These are phyloP conservation scores for Gallirallus australis DNA, from an alignment of 2,797 vertebrate species.

Conservation along the genomic window DNA sequence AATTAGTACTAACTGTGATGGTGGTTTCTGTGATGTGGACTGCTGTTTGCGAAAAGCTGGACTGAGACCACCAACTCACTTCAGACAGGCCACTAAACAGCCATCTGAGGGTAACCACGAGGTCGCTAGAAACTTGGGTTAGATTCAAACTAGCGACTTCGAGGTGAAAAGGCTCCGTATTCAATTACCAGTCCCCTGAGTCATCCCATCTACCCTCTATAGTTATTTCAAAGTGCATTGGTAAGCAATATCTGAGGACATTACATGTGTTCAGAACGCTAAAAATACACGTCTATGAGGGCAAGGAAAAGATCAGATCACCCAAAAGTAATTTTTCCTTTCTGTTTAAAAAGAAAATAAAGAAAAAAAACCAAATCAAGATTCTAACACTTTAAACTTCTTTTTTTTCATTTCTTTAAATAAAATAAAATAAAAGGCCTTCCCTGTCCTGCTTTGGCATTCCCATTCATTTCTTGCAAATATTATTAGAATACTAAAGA, in stretches of 20 bases:
- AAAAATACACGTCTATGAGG: slow-evolving; percentile 43
- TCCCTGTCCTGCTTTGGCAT: neutral
- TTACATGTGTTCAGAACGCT: slow-evolving; percentile 46
- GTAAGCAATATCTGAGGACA: slow-evolving; percentile 67
- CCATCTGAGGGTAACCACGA: slow-evolving; percentile 68
- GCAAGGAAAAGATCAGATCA: slow-evolving; percentile 11
- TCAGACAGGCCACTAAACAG: slow-evolving; percentile 70
- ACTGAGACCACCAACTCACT: slow-evolving; percentile 70
- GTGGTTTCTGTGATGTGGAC: slow-evolving; percentile 67
- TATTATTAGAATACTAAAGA: neutral
- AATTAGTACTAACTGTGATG: slow-evolving; percentile 1
- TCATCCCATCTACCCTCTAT: slow-evolving; percentile 60
- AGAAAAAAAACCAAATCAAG: fast-evolving
- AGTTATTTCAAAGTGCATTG: slow-evolving; percentile 62
- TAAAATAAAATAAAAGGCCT: neutral
- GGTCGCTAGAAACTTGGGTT: slow-evolving; percentile 45
- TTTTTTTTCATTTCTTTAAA: neutral
- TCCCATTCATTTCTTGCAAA: neutral
- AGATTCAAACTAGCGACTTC: slow-evolving; percentile 19
- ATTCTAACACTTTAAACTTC: neutral
- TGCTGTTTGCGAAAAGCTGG: slow-evolving; percentile 29
- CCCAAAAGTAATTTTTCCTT: neutral
- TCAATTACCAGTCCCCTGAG: slow-evolving; percentile 67
- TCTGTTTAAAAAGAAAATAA: neutral
- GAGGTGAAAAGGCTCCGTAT: slow-evolving; percentile 67